Base-by-base conservation (phyloP, 2,113 vertebrate species). In the Sinosuthora webbiana region DNA sequence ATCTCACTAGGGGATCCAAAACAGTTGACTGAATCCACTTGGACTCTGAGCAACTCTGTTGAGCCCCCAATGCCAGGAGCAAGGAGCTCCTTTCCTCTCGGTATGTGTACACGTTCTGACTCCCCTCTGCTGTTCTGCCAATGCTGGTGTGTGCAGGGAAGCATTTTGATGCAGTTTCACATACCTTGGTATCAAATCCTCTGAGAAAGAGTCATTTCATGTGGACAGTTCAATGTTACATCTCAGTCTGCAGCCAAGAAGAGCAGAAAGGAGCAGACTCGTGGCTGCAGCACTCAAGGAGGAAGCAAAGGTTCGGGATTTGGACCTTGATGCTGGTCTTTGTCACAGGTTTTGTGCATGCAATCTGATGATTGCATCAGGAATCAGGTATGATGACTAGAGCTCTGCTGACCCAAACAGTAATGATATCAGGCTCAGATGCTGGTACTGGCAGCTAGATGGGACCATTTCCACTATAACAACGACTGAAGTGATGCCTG, bases 121-220 rank as follows among this genome's bases (percentile, higher is more conserved):
- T 92, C 24, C 6, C 6, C 28, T 84, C 22, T 39, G 11, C 45
- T 47, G 23, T 67, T 41, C 35, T 76, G n/a, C 33, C 41, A n/a
- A 1, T 0, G 5, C 8, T 16, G 41, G 17, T 28, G 10, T 0
- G 1, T 7, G 22, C 25, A 59, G 27, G 19, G 15, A 70, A 90
- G 16, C 0, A 0, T 23, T 14, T 30, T 8, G 47, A 33, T 64
- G 30, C 39, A 62, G 28, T 24, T 33, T 71, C 35, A 13, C 18
- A 15, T 10, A 22, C 3, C 41, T 59, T n/a, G 33, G 27, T 65
- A 18, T 21, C 2, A 5, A 69, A 41, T 59, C 62, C 11, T 50
- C 31, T 5, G 2, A 33, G 57, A 11, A 33, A 27, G 19, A 3
- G 6, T 59, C 19, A 15, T 9, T 68, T 56, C 49, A 56, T 11